Percentiles rank a stretch among this genome's conserved stretches.
Evolutionary conservation across 2,113 vertebrate species (phyloP).

Genomic region (Tachycineta bicolor): DNA sequence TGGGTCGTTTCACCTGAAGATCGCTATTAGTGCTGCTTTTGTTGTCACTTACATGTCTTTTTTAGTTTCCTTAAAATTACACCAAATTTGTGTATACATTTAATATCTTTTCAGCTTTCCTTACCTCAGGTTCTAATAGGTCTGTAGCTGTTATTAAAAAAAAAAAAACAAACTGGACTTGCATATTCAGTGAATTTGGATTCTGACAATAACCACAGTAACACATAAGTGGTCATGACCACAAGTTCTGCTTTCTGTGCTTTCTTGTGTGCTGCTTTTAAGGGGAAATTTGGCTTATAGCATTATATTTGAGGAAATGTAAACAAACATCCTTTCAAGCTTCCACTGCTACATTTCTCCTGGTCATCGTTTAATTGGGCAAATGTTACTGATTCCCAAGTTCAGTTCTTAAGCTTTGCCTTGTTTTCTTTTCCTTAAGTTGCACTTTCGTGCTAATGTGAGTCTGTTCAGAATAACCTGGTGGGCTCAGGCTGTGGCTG

Average conservation of each 20-base stretch:
- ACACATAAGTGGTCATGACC: neutral
- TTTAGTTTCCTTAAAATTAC: neutral
- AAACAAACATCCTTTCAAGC: neutral
- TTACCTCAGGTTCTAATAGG: neutral
- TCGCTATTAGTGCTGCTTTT: neutral
- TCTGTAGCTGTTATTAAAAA: neutral
- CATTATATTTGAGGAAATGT: neutral
- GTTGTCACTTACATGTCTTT: neutral
- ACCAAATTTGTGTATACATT: neutral
- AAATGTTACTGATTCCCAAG: neutral
- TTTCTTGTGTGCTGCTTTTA: neutral
- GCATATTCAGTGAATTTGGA: neutral
- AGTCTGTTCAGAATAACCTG: neutral
- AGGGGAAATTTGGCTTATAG: neutral
- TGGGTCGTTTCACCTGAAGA: neutral
- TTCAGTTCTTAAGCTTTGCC: neutral
- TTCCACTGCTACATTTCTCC: neutral
- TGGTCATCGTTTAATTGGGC: neutral
- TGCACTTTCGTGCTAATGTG: neutral
- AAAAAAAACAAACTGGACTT: neutral
- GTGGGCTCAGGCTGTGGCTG: neutral
- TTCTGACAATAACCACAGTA: neutral
- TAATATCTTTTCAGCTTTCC: neutral
- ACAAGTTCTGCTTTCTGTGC: neutral
- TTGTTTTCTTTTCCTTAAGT: neutral